Conservation (phyloP, 2,797 vertebrate species). For the Ctenopoma kingsleyae region DNA sequence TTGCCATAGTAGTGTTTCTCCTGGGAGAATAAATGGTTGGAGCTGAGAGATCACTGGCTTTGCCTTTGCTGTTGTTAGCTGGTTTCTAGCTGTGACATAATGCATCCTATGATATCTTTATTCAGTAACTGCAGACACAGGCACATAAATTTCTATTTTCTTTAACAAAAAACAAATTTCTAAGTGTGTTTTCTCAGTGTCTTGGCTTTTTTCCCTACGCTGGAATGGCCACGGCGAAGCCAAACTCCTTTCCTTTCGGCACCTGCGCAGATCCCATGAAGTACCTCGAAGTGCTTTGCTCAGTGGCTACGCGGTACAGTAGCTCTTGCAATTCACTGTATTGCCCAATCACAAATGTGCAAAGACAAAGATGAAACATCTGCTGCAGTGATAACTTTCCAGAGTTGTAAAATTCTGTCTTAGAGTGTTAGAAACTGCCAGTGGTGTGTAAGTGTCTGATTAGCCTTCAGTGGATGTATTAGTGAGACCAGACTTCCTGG, state of each 20-base stretch:
- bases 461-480: no score
- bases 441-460: no score
- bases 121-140: background rate
- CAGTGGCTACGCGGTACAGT: background rate
- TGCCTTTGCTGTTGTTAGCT: slow-evolving; percentile 1
- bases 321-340: background rate
- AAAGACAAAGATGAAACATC: background rate
- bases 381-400: no score
- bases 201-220: no score
- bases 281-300: background rate
- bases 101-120: background rate
- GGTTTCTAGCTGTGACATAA: background rate
- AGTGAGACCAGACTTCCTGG: no score
- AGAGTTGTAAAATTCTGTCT: no score
- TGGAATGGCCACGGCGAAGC: no score
- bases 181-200: background rate
- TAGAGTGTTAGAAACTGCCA: no score
- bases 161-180: slow-evolving; percentile 7
- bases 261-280: slow-evolving; percentile 1
- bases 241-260: background rate
- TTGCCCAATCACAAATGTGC: background rate
- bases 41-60: slow-evolving; percentile 7
- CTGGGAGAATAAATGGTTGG: background rate
- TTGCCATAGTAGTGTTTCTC: slow-evolving; percentile 2
- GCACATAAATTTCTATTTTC: background rate